These are phyloP conservation scores for Diceros bicornis DNA, from an alignment of 2,797 vertebrate genomes.

Conservation along the genomic window DNA sequence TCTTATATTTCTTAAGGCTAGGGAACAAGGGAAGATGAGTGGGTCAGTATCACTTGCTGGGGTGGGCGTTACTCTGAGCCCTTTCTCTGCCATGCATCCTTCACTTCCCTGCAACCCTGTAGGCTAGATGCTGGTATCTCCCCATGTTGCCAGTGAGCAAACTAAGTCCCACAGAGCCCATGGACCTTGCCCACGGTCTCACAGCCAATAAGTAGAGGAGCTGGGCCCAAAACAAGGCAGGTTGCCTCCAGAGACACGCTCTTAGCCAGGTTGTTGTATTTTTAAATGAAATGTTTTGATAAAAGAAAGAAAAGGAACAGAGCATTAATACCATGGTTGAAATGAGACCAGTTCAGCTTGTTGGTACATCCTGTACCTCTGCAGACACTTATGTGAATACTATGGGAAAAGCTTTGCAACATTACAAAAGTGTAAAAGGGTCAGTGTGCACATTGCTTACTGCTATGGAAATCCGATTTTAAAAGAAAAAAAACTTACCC, in stretches of 20 bases:
- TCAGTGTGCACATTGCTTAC: background rate
- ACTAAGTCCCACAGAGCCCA: background rate
- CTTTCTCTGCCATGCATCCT: rapidly evolving
- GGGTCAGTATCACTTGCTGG: background rate
- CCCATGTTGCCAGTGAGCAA: background rate
- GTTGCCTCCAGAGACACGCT: background rate
- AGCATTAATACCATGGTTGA: background rate
- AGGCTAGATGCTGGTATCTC: too few relatives aligned
- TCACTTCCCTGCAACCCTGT: rapidly evolving
- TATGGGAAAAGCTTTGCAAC: background rate
- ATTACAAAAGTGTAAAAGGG: background rate
- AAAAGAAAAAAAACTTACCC: background rate
- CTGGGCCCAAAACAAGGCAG: background rate
- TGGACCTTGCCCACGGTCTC: background rate
- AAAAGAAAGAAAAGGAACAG: background rate
- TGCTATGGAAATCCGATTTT: background rate
- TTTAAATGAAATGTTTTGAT: background rate
- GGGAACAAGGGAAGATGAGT: background rate
- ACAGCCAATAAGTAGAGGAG: background rate
- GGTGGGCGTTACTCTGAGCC: rapidly evolving
- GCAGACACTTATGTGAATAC: background rate
- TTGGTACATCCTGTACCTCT: rapidly evolving
- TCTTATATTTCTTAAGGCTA: background rate
- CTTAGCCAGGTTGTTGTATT: too few relatives aligned
- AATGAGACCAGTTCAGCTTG: background rate